A percentile compares a stretch with the other conserved stretches of the same genome.
phyloP scores from a whole-genome alignment of 1,140 invertebrate genomes.

The Glossosoma conforme region DNA sequence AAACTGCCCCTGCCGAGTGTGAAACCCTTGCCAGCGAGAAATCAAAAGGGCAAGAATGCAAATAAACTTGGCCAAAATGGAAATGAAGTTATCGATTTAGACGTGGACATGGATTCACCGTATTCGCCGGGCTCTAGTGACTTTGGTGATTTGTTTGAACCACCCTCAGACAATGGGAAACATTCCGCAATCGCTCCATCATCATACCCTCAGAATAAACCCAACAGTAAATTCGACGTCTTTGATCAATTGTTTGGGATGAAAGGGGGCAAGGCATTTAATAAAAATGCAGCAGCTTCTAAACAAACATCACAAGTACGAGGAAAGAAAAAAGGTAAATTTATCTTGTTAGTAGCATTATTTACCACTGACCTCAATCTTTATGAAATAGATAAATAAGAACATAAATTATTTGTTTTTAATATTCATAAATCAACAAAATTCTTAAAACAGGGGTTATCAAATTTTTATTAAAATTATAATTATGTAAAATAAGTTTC shows the following conservation, averaged over 20 bases:
- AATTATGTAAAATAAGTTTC: too few relatives aligned
- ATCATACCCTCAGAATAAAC: slow-evolving; percentile 35
- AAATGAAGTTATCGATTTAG: slow-evolving; percentile 49
- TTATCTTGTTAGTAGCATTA: too few relatives aligned
- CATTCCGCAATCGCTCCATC: slow-evolving; percentile 29
- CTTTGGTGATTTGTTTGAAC: slow-evolving; percentile 81
- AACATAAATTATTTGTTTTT: too few relatives aligned
- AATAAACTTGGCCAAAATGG: slow-evolving; percentile 40
- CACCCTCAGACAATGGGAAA: slow-evolving; percentile 56
- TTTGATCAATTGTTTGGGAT: slow-evolving; percentile 56
- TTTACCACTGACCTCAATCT: too few relatives aligned
- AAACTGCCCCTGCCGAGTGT: slow-evolving; percentile 36
- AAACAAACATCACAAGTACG: too few relatives aligned
- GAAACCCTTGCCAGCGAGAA: slow-evolving; percentile 28
- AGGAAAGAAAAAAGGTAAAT: too few relatives aligned
- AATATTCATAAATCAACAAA: too few relatives aligned
- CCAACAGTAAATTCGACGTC: slow-evolving; percentile 40
- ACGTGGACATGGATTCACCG: slow-evolving; percentile 74
- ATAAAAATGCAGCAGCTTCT: slow-evolving; percentile 35
- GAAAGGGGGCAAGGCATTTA: slow-evolving; percentile 38
- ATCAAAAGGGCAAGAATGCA: slow-evolving; percentile 21
- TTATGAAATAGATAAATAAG: too few relatives aligned
- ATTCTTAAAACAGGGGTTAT: too few relatives aligned
- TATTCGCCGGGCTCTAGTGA: slow-evolving; percentile 80
- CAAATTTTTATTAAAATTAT: too few relatives aligned